A percentile compares a stretch with the other conserved stretches of the same genome.
These are phyloP conservation scores for Heliconius himera DNA, from an alignment of 1,140 invertebrate genomes.

Conservation along the genomic window DNA sequence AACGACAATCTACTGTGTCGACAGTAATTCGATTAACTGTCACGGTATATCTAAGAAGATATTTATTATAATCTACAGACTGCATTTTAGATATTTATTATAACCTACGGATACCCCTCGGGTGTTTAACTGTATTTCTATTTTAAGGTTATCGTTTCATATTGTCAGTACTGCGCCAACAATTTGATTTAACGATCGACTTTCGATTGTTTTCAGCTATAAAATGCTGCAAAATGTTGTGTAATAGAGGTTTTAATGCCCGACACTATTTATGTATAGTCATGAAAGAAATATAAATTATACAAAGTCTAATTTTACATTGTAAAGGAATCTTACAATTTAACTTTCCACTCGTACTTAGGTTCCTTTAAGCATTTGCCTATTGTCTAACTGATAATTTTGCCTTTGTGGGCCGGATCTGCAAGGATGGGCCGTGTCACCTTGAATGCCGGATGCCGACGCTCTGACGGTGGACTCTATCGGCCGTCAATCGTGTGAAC, in stretches of 20 bases:
- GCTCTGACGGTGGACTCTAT: constrained; percentile 70
- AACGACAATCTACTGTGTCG: constrained; percentile 67
- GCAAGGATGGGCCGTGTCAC: constrained; percentile 75
- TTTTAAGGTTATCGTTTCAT: constrained; percentile 32
- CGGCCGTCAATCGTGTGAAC: constrained; percentile 76
- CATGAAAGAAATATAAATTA: constrained; percentile 14
- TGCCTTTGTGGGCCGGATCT: constrained; percentile 62
- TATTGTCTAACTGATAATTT: constrained; percentile 46
- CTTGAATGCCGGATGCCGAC: constrained; percentile 77
- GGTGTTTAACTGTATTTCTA: constrained; percentile 40
- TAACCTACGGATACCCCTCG: constrained; percentile 42
- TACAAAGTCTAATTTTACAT: constrained; percentile 8
- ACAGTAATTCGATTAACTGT: constrained; percentile 56
- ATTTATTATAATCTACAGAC: constrained; percentile 43
- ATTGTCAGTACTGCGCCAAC: constrained; percentile 24
- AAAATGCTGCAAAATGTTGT: constrained; percentile 23
- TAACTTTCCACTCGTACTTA: constrained; percentile 25
- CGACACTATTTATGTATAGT: neutral
- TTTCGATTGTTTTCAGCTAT: constrained; percentile 18
- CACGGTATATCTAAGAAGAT: constrained; percentile 53
- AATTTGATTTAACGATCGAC: constrained; percentile 22
- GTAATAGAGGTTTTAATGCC: constrained; percentile 16
- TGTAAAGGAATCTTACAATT: constrained; percentile 10
- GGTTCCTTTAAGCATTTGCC: neutral
- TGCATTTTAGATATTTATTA: constrained; percentile 39